These are phyloP conservation scores for Tragelaphus buxtoni DNA, from an alignment of 2,113 vertebrate species.

Conservation along the genomic window DNA sequence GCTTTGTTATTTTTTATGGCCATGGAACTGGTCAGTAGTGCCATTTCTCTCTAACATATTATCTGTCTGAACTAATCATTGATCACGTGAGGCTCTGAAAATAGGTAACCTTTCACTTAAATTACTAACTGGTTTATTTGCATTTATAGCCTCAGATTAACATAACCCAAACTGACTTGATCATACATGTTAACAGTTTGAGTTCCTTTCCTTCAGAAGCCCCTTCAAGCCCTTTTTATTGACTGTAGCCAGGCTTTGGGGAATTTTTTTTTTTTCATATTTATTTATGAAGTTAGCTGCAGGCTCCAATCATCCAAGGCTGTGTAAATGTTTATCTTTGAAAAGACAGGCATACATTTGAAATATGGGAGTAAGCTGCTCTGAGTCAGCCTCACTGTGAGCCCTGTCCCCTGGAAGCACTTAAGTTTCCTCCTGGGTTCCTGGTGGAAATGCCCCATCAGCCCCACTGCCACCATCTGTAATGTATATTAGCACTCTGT, in stretches of 20 bases:
- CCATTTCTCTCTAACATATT: not conserved
- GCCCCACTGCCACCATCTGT: not conserved
- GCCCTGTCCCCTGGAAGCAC: not conserved
- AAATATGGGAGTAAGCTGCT: not conserved
- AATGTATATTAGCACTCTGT: not conserved
- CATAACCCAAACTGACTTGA: not conserved
- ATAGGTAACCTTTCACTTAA: conserved; percentile 6
- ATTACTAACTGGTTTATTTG: not conserved
- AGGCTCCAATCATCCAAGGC: not conserved
- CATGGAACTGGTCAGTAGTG: not conserved
- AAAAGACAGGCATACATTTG: not conserved
- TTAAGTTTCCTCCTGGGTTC: not conserved
- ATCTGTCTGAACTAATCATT: conserved; percentile 15
- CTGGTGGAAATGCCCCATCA: not conserved
- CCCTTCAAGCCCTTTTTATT: conserved; percentile 6
- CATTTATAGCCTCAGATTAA: not conserved
- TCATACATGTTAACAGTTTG: not conserved
- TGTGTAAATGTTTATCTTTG: conserved; percentile 49
- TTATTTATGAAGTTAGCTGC: conserved; percentile 24
- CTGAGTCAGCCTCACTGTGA: not conserved
- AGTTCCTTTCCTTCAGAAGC: not conserved
- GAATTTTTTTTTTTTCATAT: not conserved
- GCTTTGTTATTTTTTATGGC: not conserved
- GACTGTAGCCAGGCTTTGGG: conserved; percentile 18
- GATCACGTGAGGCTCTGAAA: conserved; percentile 18